phyloP scores from a whole-genome alignment of 2,888 invertebrate genomes.

The Leucophora obtusa region DNA sequence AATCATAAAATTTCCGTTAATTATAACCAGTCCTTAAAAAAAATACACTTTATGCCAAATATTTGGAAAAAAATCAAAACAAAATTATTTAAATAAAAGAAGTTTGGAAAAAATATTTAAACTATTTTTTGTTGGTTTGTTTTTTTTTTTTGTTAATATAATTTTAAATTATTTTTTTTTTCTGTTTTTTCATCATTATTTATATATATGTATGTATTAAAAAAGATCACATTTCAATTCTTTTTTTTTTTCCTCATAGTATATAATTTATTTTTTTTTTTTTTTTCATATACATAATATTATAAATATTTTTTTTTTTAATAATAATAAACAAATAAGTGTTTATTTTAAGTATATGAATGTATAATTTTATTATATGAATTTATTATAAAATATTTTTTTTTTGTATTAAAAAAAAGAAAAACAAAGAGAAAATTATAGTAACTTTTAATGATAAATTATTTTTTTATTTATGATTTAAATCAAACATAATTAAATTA shows the following conservation, averaged over 20 bases:
- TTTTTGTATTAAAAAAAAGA: slow-evolving; percentile 43
- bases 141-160: slow-evolving; percentile 54
- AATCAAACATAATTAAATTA: slow-evolving; percentile 52
- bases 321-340: slow-evolving; percentile 68
- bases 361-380: slow-evolving; percentile 64
- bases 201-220: slow-evolving; percentile 69
- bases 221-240: slow-evolving; percentile 77
- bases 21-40: slow-evolving; percentile 79
- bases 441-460: slow-evolving; percentile 42
- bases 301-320: slow-evolving; percentile 41
- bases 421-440: slow-evolving; percentile 51
- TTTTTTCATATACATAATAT: slow-evolving; percentile 45
- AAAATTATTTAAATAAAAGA: neutral
- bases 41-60: slow-evolving; percentile 68
- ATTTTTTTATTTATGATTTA: slow-evolving; percentile 46
- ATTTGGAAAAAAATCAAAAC: neutral
- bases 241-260: slow-evolving; percentile 65
- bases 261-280: slow-evolving; percentile 43
- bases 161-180: slow-evolving; percentile 59
- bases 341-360: slow-evolving; percentile 68
- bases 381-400: slow-evolving; percentile 44
- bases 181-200: slow-evolving; percentile 61
- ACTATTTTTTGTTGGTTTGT: slow-evolving; percentile 20
- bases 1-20: slow-evolving; percentile 74
- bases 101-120: neutral